phyloP scores from a whole-genome alignment of 2,797 vertebrate species.

The Spinus olivaceus region DNA sequence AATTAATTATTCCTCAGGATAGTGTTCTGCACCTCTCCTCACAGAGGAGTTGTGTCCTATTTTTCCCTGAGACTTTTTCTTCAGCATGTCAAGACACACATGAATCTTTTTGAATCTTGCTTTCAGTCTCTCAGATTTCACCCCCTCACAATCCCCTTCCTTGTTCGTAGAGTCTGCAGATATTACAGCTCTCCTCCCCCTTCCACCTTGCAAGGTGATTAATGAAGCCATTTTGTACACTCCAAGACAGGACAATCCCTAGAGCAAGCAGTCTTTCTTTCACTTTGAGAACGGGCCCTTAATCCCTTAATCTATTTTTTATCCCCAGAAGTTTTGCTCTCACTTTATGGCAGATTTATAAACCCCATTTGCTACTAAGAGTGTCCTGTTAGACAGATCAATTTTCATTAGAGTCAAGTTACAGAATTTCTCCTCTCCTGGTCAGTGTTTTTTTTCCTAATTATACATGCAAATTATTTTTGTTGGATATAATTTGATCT shows the following conservation, averaged over 20 bases:
- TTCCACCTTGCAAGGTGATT: background rate
- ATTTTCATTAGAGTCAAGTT: background rate
- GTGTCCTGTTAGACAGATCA: background rate
- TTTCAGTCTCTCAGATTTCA: background rate
- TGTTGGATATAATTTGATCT: background rate
- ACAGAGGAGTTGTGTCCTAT: background rate
- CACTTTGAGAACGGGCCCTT: background rate
- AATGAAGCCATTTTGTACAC: background rate
- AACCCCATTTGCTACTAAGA: background rate
- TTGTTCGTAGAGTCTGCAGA: background rate
- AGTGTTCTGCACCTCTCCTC: background rate
- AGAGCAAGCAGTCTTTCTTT: background rate
- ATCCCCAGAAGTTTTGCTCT: background rate
- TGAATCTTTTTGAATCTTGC: background rate
- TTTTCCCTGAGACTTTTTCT: background rate
- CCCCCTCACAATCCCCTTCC: background rate
- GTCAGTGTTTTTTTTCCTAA: background rate
- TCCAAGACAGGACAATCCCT: background rate
- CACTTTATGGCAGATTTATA: background rate
- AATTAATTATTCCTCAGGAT: slow-evolving; percentile 54
- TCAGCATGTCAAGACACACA: background rate
- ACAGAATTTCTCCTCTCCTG: background rate
- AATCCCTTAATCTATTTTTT: background rate
- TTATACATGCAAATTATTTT: background rate
- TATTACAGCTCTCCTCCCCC: background rate